Conservation (phyloP, 2,797 vertebrate species). For the Alosa sapidissima region DNA sequence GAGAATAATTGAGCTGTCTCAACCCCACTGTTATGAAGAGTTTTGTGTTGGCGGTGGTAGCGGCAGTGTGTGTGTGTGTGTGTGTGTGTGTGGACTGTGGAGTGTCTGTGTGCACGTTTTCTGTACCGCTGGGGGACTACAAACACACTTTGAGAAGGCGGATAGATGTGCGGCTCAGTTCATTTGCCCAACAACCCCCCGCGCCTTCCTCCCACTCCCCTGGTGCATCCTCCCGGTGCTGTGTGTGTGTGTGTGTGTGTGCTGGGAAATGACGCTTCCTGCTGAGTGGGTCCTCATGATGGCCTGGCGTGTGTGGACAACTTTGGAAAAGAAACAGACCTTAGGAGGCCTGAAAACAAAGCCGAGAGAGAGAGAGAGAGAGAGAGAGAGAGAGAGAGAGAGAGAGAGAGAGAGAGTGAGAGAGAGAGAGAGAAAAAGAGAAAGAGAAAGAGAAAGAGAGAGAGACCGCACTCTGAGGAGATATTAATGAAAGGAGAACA, state of each 20-base stretch:
- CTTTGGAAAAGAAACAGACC: neutral
- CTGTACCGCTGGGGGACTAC: slow-evolving; percentile 26
- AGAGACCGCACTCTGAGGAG: too few species aligned
- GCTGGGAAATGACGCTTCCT: neutral
- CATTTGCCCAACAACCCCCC: slow-evolving; percentile 51
- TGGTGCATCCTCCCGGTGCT: neutral
- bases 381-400: slow-evolving; percentile 36
- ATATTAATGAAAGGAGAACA: too few species aligned
- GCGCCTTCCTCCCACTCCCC: slow-evolving; percentile 23
- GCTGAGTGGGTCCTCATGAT: neutral
- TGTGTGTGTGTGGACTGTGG: neutral
- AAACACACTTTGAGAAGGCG: slow-evolving; percentile 51
- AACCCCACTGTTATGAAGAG: slow-evolving; percentile 1
- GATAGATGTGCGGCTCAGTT: slow-evolving; percentile 46
- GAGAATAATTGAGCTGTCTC: slow-evolving; percentile 16
- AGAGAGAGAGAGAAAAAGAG: slow-evolving; percentile 18
- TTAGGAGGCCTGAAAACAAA: neutral
- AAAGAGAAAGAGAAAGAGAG: slow-evolving; percentile 27
- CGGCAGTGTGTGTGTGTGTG: neutral
- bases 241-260: neutral
- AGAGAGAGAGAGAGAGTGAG: slow-evolving; percentile 26
- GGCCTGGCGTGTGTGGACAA: neutral
- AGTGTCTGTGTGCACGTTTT: neutral
- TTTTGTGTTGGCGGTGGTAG: neutral
- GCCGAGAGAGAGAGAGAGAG: slow-evolving; percentile 8